Percentiles rank a stretch among this genome's conserved stretches.
Conservation (phyloP, 2,888 invertebrate genomes). For the Orchesellides sinensis region DNA sequence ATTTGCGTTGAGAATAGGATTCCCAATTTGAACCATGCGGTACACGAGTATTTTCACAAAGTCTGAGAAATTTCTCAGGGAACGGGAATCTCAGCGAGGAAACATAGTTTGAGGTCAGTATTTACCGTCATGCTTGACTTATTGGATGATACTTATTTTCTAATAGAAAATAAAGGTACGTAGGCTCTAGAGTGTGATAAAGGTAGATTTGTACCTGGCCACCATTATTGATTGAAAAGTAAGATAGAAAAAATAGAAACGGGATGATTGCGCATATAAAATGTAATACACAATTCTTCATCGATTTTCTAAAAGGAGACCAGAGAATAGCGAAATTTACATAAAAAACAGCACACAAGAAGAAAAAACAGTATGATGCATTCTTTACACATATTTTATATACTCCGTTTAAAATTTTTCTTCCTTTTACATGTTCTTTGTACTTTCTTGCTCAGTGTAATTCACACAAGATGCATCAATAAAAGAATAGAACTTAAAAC, state of each 20-base stretch:
- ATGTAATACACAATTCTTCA: not conserved
- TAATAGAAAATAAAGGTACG: not conserved
- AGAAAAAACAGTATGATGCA: too few relatives aligned
- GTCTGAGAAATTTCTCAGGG: conserved; percentile 38
- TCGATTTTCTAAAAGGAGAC: conserved; percentile 13
- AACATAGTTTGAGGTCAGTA: conserved; percentile 48
- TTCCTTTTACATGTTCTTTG: not conserved
- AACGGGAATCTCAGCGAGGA: not conserved
- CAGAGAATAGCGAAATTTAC: conserved; percentile 18
- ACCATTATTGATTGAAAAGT: conserved; percentile 27
- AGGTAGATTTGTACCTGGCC: not conserved
- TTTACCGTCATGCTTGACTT: conserved; percentile 60
- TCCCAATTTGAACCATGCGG: not conserved
- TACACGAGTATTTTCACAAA: not conserved
- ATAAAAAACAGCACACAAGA: too few relatives aligned
- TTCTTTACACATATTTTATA: too few relatives aligned
- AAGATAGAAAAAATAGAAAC: conserved; percentile 14
- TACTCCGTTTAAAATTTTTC: not conserved
- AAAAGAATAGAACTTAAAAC: not conserved
- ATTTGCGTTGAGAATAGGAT: too few relatives aligned
- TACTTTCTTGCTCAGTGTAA: not conserved
- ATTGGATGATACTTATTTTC: not conserved
- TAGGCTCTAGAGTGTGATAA: not conserved
- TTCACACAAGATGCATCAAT: not conserved
- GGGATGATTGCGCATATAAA: not conserved